Percentiles rank a stretch among this genome's conserved stretches.
These are phyloP conservation scores for Bucco capensis DNA, from an alignment of 2,113 vertebrate species.

Conservation along the genomic window DNA sequence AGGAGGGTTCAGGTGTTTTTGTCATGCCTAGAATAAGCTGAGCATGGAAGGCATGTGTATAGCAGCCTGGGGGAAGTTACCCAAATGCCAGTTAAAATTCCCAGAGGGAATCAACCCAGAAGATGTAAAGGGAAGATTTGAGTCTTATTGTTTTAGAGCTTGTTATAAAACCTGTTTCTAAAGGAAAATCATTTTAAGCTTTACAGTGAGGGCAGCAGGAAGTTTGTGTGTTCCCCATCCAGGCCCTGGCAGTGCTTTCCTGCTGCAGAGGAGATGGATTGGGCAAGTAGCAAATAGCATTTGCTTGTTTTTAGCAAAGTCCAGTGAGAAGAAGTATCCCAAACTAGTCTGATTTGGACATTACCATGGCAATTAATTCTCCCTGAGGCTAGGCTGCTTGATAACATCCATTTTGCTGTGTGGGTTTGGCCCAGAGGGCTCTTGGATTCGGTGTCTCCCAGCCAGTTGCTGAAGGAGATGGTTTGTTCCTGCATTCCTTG, in stretches of 20 bases:
- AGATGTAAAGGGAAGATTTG: background rate
- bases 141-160: background rate
- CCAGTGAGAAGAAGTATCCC: background rate
- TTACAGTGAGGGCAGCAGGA: background rate
- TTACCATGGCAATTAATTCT: background rate
- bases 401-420: rapidly evolving
- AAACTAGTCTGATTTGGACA: background rate
- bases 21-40: background rate
- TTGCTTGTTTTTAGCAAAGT: background rate
- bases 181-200: background rate
- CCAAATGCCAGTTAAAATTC: background rate
- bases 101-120: background rate
- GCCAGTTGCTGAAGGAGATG: rapidly evolving
- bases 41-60: background rate
- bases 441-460: background rate
- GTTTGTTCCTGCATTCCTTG: background rate
- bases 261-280: rapidly evolving
- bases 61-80: background rate
- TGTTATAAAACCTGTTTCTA: background rate
- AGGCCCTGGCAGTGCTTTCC: rapidly evolving
- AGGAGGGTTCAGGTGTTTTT: background rate
- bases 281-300: rapidly evolving
- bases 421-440: background rate
- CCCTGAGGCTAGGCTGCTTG: background rate
- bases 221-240: rapidly evolving